A percentile compares a stretch with the other conserved stretches of the same genome.
Evolutionary conservation across 2,113 vertebrate species (phyloP).

Genomic region (Dicerorhinus sumatrensis): DNA sequence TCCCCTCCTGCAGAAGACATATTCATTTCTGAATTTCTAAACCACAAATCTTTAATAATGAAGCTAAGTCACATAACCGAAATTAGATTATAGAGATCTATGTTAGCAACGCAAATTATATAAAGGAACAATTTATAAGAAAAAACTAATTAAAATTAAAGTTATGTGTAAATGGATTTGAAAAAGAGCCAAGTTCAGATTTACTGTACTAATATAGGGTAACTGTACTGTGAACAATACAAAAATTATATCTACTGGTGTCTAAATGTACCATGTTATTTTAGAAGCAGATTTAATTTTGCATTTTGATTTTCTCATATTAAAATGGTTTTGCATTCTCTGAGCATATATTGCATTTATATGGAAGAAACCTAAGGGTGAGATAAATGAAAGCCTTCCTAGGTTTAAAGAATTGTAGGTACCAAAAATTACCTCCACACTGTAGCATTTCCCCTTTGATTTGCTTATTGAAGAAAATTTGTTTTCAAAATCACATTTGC

Average conservation of each 20-base stretch:
- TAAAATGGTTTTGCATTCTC: slow-evolving; percentile 17
- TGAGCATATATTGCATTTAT: neutral
- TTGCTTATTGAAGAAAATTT: neutral
- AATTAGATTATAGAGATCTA: neutral
- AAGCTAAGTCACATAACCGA: neutral
- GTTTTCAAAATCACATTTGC: slow-evolving; percentile 33
- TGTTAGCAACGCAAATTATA: neutral
- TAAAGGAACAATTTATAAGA: neutral
- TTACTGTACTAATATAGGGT: neutral
- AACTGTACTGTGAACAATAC: neutral
- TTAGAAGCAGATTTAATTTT: slow-evolving; percentile 36
- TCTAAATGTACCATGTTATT: neutral
- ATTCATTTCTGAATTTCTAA: neutral
- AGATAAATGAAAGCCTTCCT: neutral
- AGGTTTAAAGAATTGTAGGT: neutral
- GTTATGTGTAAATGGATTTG: neutral
- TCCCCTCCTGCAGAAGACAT: neutral
- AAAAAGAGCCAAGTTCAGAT: slow-evolving; percentile 36
- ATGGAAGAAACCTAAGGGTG: neutral
- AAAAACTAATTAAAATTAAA: slow-evolving; percentile 47
- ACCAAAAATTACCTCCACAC: neutral
- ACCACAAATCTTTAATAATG: neutral
- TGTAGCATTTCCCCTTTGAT: neutral
- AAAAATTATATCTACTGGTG: neutral
- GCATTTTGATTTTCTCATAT: slow-evolving; percentile 31